Conservation (phyloP, 2,113 vertebrate genomes). For the Toxostoma redivivum region DNA sequence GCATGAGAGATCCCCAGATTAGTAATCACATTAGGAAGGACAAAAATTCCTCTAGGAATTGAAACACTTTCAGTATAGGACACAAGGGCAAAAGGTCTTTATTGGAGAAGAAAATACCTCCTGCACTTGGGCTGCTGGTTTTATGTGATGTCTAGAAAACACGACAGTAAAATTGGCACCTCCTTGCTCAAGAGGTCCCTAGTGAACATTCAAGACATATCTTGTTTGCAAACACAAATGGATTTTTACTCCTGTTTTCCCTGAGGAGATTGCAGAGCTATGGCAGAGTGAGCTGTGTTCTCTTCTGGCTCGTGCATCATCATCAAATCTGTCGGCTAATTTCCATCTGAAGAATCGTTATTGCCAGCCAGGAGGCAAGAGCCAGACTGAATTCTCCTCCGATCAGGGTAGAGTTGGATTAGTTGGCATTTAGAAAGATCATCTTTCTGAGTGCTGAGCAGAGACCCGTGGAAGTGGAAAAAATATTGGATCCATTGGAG, state of each 20-base stretch:
- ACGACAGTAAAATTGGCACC: slow-evolving; percentile 53
- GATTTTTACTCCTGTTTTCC: slow-evolving; percentile 66
- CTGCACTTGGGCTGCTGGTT: slow-evolving; percentile 24
- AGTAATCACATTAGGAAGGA: slow-evolving; percentile 50
- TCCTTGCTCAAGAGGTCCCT: slow-evolving; percentile 59
- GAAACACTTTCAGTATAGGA: slow-evolving; percentile 6
- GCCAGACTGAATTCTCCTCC: slow-evolving; percentile 23
- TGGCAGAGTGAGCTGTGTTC: slow-evolving; percentile 50
- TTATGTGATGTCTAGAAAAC: slow-evolving; percentile 44
- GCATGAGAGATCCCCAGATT: slow-evolving; percentile 1
- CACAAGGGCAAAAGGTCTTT: slow-evolving; percentile 44
- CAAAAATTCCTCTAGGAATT: slow-evolving; percentile 22
- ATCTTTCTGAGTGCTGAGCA: background rate
- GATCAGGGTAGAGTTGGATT: background rate
- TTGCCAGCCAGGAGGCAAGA: slow-evolving; percentile 38
- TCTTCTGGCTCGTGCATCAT: slow-evolving; percentile 62
- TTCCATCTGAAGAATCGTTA: slow-evolving; percentile 57
- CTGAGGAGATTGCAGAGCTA: slow-evolving; percentile 41
- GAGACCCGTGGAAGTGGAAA: background rate
- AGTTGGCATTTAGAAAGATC: slow-evolving; percentile 32
- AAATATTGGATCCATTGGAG: background rate
- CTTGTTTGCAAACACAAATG: slow-evolving; percentile 68
- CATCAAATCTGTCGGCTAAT: slow-evolving; percentile 67
- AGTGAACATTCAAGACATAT: slow-evolving; percentile 59
- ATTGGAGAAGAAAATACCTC: slow-evolving; percentile 42